These are phyloP conservation scores for Petroica traversi DNA, from an alignment of 2,113 vertebrate genomes.

Conservation along the genomic window DNA sequence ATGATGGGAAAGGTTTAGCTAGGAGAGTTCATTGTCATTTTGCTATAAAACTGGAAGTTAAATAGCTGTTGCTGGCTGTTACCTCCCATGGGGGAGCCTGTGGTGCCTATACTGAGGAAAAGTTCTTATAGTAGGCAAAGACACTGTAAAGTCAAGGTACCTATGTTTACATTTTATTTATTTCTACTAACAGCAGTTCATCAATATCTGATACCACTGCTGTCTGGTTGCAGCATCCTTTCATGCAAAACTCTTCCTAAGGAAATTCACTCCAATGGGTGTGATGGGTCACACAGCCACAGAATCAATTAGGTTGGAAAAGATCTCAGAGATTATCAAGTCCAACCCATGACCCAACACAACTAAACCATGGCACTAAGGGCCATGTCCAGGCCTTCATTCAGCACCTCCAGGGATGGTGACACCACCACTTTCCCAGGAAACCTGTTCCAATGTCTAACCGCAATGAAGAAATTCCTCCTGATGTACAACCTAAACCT, in stretches of 20 bases:
- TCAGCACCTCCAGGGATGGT: background rate
- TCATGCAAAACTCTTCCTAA: background rate
- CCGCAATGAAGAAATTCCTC: background rate
- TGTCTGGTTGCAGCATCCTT: background rate
- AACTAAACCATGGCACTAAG: background rate
- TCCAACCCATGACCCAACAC: background rate
- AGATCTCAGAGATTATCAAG: background rate
- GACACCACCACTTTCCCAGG: background rate
- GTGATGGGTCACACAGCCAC: background rate
- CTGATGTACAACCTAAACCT: background rate
- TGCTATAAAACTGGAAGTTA: background rate
- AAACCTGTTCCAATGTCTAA: background rate
- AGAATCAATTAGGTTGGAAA: background rate
- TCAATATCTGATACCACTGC: background rate
- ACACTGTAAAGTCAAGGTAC: background rate
- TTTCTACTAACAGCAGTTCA: background rate
- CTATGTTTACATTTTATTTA: background rate
- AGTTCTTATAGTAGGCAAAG: background rate
- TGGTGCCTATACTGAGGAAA: background rate
- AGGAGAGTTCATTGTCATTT: background rate
- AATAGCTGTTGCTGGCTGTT: background rate
- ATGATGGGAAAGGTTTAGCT: background rate
- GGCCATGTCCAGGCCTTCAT: background rate
- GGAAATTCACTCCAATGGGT: accelerated
- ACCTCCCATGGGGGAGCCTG: background rate